These are phyloP conservation scores for Melangyna quadrimaculata DNA, from an alignment of 2,888 invertebrate genomes.

Conservation along the genomic window DNA sequence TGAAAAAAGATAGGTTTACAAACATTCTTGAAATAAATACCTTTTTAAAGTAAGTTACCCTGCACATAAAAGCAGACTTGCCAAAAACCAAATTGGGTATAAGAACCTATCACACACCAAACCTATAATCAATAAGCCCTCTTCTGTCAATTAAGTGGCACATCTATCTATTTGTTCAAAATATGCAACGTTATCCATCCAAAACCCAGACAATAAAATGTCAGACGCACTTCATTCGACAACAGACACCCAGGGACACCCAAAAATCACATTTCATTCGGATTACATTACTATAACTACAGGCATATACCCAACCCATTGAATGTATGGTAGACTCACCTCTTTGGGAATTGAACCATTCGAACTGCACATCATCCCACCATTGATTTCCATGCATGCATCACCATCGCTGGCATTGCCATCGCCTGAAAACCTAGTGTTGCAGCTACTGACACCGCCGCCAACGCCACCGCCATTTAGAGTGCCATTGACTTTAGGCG, in stretches of 20 bases:
- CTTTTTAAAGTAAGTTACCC: too few species aligned
- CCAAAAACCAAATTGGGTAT: not conserved
- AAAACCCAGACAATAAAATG: slow-evolving; percentile 23
- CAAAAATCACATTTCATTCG: slow-evolving; percentile 23
- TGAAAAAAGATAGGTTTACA: too few species aligned
- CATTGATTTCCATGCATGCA: slow-evolving; percentile 78
- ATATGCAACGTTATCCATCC: slow-evolving; percentile 45
- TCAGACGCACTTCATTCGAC: slow-evolving; percentile 25
- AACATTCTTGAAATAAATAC: too few species aligned
- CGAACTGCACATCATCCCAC: slow-evolving; percentile 77
- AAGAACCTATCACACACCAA: not conserved
- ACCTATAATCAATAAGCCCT: not conserved
- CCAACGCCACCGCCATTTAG: slow-evolving; percentile 56
- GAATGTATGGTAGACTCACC: slow-evolving; percentile 74
- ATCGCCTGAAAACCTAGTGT: slow-evolving; percentile 73
- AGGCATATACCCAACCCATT: not conserved
- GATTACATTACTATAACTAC: not conserved
- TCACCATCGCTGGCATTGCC: slow-evolving; percentile 77
- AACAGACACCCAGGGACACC: not conserved
- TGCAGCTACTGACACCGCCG: slow-evolving; percentile 64
- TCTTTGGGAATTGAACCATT: slow-evolving; percentile 77
- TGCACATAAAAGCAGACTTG: too few species aligned
- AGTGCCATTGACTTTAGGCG: slow-evolving; percentile 62
- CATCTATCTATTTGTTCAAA: slow-evolving; percentile 1
- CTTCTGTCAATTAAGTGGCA: not conserved